phyloP scores from a whole-genome alignment of 2,888 invertebrate genomes.

The Tortricodes alternella region DNA sequence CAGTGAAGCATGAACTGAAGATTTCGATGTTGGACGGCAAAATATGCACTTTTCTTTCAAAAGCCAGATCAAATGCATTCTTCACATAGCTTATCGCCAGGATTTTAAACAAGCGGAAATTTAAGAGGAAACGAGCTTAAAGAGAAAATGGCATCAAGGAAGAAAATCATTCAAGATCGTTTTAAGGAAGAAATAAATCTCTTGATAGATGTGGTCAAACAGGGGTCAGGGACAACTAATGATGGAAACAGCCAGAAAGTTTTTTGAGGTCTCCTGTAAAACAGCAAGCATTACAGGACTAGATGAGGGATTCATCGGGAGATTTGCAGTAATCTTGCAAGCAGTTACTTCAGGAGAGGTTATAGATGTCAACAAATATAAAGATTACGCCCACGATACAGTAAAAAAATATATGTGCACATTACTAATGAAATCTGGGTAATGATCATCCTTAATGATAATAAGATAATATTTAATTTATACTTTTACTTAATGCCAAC shows the following conservation, averaged over 20 bases:
- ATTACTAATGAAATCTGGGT: too few species aligned
- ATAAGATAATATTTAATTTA: too few species aligned
- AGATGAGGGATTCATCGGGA: conserved; percentile 22
- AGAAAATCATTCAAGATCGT: conserved; percentile 16
- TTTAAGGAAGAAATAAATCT: conserved; percentile 17
- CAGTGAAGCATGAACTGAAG: too few species aligned
- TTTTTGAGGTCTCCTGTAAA: conserved; percentile 23
- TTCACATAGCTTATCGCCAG: conserved; percentile 32
- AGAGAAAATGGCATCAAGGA: conserved; percentile 1
- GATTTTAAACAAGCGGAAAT: conserved; percentile 11
- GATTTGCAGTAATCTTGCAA: conserved; percentile 14
- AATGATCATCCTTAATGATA: too few species aligned
- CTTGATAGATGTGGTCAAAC: conserved; percentile 21
- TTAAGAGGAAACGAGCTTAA: conserved; percentile 1
- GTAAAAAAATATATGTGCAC: too few species aligned
- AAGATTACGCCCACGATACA: too few species aligned
- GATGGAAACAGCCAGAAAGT: conserved; percentile 31
- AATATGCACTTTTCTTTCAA: too few species aligned
- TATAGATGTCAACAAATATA: too few species aligned
- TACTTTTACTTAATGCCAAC: too few species aligned
- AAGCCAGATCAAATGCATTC: conserved; percentile 29
- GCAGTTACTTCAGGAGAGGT: too few species aligned
- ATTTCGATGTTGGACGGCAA: too few species aligned
- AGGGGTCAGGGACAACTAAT: conserved; percentile 27
- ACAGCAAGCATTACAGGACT: conserved; percentile 31